These are phyloP conservation scores for Neuroterus valhalla DNA, from an alignment of 1,140 invertebrate genomes.

Conservation along the genomic window DNA sequence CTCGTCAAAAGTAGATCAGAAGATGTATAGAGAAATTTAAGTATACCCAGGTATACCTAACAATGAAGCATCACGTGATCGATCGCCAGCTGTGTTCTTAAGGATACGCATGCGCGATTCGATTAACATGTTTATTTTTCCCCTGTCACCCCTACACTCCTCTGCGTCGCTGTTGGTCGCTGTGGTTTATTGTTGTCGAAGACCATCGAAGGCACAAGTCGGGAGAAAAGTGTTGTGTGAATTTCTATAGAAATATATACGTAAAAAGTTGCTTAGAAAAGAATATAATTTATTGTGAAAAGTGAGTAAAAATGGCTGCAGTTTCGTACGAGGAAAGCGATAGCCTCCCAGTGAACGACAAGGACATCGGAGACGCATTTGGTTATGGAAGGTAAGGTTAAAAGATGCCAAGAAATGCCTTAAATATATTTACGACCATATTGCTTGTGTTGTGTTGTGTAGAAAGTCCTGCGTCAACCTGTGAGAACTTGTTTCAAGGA, in stretches of 20 bases:
- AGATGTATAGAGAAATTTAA: too few species aligned
- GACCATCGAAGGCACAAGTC: too few species aligned
- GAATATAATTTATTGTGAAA: background rate
- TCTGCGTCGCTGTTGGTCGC: too few species aligned
- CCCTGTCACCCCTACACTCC: background rate
- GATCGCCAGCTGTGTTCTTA: background rate
- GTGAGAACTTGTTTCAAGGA: background rate
- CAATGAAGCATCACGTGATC: constrained; percentile 22
- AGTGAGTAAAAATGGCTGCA: constrained; percentile 7
- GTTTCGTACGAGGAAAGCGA: constrained; percentile 11
- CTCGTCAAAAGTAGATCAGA: too few species aligned
- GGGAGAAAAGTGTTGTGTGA: background rate
- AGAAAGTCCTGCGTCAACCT: background rate
- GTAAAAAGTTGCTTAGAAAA: background rate
- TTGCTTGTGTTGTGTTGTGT: constrained; percentile 5
- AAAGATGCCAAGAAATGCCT: constrained; percentile 20
- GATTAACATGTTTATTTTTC: too few species aligned
- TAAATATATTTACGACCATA: constrained; percentile 18
- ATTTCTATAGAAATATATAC: background rate
- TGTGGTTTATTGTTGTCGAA: constrained; percentile 2
- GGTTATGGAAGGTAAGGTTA: constrained; percentile 62
- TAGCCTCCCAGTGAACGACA: constrained; percentile 58
- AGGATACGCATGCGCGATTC: background rate
- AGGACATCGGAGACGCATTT: constrained; percentile 65
- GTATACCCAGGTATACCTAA: too few species aligned